Conservation (phyloP, 2,113 vertebrate genomes). For the Uria lomvia region DNA sequence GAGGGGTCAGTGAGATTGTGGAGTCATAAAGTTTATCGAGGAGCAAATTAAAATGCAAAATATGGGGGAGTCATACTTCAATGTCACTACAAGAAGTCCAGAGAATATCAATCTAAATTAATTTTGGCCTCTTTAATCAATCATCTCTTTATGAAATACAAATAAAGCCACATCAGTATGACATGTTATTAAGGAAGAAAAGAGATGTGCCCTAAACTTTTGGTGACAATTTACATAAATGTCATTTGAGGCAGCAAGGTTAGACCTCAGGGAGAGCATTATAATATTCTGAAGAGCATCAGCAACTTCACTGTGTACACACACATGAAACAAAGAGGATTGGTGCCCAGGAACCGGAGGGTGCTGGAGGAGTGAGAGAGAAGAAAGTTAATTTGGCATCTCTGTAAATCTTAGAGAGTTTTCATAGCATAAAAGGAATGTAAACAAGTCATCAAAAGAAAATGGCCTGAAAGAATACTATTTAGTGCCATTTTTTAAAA, state of each 20-base stretch:
- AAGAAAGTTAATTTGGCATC: neutral
- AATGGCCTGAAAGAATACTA: neutral
- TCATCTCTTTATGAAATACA: conserved; percentile 48
- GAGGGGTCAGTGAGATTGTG: neutral
- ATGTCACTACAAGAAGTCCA: neutral
- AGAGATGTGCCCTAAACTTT: conserved; percentile 45
- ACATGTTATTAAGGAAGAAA: conserved; percentile 61
- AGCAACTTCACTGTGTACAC: neutral
- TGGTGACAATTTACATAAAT: conserved; percentile 57
- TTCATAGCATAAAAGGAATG: neutral
- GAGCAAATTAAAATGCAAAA: conserved; percentile 55
- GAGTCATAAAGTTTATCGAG: neutral
- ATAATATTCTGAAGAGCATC: conserved; percentile 50
- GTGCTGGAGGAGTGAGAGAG: neutral
- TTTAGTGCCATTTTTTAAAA: neutral
- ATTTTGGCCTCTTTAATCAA: conserved; percentile 59
- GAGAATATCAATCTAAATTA: conserved; percentile 59
- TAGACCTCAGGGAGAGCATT: conserved; percentile 36
- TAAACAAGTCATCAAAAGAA: neutral
- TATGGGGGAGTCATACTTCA: neutral
- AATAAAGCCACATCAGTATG: conserved; percentile 42
- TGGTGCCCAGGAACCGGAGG: neutral
- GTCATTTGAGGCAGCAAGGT: conserved; percentile 43
- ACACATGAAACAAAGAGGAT: neutral
- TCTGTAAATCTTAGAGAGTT: neutral